phyloP scores from a whole-genome alignment of 2,888 invertebrate species.

The Cryptocephalus primarius region DNA sequence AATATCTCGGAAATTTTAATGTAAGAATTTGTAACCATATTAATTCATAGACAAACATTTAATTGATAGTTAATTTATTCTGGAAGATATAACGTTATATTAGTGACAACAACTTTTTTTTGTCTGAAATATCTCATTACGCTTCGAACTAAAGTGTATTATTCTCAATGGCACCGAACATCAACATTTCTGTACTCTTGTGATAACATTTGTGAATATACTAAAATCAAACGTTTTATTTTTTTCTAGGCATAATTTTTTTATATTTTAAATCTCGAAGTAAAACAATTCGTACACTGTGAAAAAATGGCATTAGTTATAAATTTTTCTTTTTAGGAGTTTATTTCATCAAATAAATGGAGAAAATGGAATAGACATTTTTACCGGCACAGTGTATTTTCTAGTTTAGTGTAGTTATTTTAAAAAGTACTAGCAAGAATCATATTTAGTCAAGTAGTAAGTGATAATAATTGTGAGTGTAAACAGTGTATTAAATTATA shows the following conservation, averaged over 20 bases:
- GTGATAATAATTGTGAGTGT: not conserved
- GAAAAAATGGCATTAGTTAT: not conserved
- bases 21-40: too few relatives aligned
- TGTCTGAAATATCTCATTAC: too few relatives aligned
- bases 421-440: not conserved
- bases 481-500: not conserved
- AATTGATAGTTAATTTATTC: too few relatives aligned
- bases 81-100: too few relatives aligned
- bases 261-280: not conserved
- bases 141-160: too few relatives aligned
- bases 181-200: not conserved
- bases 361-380: not conserved
- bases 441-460: not conserved
- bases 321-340: not conserved
- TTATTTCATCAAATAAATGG: not conserved
- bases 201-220: not conserved
- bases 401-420: not conserved
- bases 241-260: not conserved
- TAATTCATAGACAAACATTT: too few relatives aligned
- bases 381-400: not conserved
- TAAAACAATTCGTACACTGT: not conserved
- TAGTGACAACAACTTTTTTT: not conserved
- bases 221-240: not conserved
- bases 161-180: too few relatives aligned
- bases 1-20: too few relatives aligned